Evolutionary conservation across 1,140 invertebrate species (phyloP).

Genomic region (Brachionus asplanchnoidis): DNA sequence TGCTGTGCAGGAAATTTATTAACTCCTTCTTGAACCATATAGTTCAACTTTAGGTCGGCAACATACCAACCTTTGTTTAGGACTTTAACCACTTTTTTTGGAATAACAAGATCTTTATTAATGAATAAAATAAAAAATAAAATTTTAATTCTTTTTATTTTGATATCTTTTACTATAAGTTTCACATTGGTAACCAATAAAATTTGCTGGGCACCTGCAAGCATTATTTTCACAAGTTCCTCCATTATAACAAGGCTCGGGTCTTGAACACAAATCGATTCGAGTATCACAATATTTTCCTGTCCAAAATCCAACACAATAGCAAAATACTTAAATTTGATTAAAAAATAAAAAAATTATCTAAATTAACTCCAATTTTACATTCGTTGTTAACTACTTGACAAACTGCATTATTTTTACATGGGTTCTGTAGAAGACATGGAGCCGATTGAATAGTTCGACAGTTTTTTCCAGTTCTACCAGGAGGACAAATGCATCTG

Average conservation of each 20-base stretch:
- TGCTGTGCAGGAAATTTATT: background rate
- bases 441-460: slow-evolving; percentile 40
- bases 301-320: slow-evolving; percentile 40
- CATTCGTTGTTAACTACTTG: background rate
- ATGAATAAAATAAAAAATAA: background rate
- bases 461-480: slow-evolving; percentile 26
- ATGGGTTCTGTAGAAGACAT: slow-evolving; percentile 28
- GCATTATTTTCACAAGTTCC: slow-evolving; percentile 16
- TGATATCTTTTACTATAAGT: slow-evolving; percentile 14
- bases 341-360: background rate
- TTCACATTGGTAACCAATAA: slow-evolving; percentile 37
- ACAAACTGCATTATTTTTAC: slow-evolving; percentile 28
- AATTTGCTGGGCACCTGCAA: slow-evolving; percentile 30
- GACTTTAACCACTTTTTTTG: slow-evolving; percentile 25
- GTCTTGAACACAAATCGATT: background rate
- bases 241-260: slow-evolving; percentile 27
- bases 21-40: slow-evolving; percentile 10
- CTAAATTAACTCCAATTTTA: background rate
- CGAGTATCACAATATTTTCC: background rate
- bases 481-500: slow-evolving; percentile 5
- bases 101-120: background rate
- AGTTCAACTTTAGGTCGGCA: background rate
- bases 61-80: slow-evolving; percentile 38
- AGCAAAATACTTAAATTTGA: background rate
- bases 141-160: background rate